Conservation (phyloP, 2,113 vertebrate species). For the Sapajus apella region DNA sequence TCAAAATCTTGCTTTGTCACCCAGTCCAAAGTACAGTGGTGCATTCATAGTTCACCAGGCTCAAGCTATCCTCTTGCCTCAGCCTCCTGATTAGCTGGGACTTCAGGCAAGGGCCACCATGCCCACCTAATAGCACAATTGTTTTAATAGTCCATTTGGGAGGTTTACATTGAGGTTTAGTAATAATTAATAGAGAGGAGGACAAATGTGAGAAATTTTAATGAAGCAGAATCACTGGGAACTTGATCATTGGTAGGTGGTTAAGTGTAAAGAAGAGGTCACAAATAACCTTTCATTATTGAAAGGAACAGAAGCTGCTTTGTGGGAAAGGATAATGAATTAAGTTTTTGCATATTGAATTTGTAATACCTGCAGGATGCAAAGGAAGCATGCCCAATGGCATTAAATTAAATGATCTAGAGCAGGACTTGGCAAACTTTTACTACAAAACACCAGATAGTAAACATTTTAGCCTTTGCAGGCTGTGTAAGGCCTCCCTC, state of each 20-base stretch:
- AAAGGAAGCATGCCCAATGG: not conserved
- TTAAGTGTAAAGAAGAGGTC: not conserved
- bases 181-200: not conserved
- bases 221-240: not conserved
- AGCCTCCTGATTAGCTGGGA: no score
- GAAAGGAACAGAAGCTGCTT: not conserved
- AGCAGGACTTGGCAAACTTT: not conserved
- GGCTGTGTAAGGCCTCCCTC: not conserved
- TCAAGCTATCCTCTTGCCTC: no score
- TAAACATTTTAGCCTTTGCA: not conserved
- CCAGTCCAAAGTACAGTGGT: no score
- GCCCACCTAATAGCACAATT: not conserved
- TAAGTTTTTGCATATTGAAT: not conserved
- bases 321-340: not conserved
- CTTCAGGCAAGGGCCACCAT: no score
- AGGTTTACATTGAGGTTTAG: not conserved
- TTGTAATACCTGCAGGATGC: not conserved
- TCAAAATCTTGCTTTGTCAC: no score
- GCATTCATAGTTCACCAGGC: no score
- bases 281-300: not conserved
- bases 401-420: not conserved
- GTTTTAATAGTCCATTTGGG: not conserved
- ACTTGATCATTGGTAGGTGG: not conserved
- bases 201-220: not conserved
- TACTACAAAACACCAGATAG: not conserved